These are phyloP conservation scores for Plestiodon gilberti DNA, from an alignment of 2,113 vertebrate genomes.

Conservation along the genomic window DNA sequence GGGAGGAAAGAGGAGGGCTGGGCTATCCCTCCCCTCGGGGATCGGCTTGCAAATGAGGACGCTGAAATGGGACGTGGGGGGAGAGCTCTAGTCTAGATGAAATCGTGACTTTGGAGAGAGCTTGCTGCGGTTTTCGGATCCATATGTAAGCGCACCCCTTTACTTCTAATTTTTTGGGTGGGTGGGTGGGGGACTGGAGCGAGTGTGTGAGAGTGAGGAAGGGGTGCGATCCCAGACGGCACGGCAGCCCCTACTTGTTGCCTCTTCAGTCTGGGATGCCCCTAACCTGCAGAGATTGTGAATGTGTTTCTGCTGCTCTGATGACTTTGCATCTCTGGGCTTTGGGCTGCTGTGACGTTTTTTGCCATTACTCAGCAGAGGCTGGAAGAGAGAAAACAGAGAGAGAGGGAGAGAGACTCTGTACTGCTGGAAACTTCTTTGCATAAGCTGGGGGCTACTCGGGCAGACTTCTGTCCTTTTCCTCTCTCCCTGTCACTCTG, in stretches of 20 bases:
- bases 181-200: background rate
- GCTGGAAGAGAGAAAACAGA: no score
- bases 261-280: no score
- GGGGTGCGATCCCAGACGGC: no score
- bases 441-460: background rate
- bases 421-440: background rate
- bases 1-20: background rate
- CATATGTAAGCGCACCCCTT: background rate
- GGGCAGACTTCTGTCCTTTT: background rate
- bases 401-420: no score
- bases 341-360: background rate
- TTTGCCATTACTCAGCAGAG: conserved; percentile 29
- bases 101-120: no score
- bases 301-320: background rate
- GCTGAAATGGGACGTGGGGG: rapidly evolving
- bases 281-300: background rate
- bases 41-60: background rate
- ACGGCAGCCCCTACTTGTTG: no score
- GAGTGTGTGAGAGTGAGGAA: background rate
- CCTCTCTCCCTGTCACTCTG: background rate
- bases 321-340: conserved; percentile 28
- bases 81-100: no score
- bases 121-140: background rate
- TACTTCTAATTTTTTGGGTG: background rate
- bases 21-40: background rate